Conservation (phyloP, 2,888 invertebrate genomes). For the Chrysolina oricalcia region DNA sequence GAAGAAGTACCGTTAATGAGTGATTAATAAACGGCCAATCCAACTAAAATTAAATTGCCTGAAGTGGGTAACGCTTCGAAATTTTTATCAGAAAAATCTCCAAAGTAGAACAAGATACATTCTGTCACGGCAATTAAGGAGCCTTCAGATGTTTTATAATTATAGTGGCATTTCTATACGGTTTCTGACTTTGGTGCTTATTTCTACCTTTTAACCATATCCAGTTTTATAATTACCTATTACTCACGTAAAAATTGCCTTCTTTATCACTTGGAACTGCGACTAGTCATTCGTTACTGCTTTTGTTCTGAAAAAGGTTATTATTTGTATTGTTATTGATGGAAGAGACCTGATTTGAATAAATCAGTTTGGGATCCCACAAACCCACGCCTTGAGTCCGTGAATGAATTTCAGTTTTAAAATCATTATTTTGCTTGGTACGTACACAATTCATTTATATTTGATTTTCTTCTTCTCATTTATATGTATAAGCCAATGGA, state of each 20-base stretch:
- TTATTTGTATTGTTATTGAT: conserved; percentile 20
- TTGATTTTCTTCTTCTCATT: too few relatives aligned
- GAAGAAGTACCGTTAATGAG: conserved; percentile 45
- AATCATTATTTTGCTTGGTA: too few relatives aligned
- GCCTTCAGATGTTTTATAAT: conserved; percentile 59
- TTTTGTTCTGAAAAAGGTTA: conserved; percentile 27
- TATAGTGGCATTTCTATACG: conserved; percentile 65
- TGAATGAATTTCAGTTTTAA: too few relatives aligned
- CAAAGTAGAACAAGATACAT: conserved; percentile 60
- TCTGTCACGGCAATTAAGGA: conserved; percentile 67
- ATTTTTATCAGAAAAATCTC: conserved; percentile 55
- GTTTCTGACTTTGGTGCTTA: conserved; percentile 60
- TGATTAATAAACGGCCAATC: conserved; percentile 48
- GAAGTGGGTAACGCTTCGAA: conserved; percentile 50
- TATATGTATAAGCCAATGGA: too few relatives aligned
- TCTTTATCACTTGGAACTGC: conserved; percentile 46
- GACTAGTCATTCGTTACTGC: conserved; percentile 33
- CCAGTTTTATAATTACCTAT: conserved; percentile 57
- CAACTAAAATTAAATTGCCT: conserved; percentile 50
- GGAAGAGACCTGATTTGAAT: conserved; percentile 28
- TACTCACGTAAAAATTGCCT: conserved; percentile 49
- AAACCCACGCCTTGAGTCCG: too few relatives aligned
- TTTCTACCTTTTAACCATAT: conserved; percentile 58
- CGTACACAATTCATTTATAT: too few relatives aligned
- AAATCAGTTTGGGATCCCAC: not conserved